Evolutionary conservation across 2,113 vertebrate genomes (phyloP), one percentile per base, ranked within the genome.

Genomic region (Amphiprion ocellaris): DNA sequence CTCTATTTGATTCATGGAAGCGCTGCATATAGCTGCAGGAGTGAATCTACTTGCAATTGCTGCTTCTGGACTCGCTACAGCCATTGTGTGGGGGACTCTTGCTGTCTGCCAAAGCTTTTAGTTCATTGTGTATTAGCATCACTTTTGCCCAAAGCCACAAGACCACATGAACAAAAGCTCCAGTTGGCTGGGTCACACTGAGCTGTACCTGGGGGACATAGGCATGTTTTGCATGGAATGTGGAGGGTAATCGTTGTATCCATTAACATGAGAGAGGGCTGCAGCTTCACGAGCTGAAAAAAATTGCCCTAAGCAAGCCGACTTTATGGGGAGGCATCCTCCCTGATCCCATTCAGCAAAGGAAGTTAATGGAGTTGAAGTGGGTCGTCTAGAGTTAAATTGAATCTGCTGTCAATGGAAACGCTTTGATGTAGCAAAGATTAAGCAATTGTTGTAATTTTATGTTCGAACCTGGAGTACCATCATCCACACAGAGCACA

Each of bases 331-430:
- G 41, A 81, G 26, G 78, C 90, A 90, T 90, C 82, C 85, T 79
- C 60, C 83, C 88, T 28, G 69, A 78, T 86, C 77, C 79, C 71
- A 89, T 92, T 93, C 84, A 90, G 85, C 69, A 75, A 53, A 63
- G 81, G 67, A 89, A 83, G 83, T 90, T 91, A 92, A 92, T 93
- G 89, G 89, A 87, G 58, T 88, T 89, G 77, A 92, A 93, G 88
- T 90, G 89, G 88, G 91, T 90, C 69, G 52, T 89, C 85, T 82
- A 39, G 59, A 92, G 80, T 85, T 63, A 79, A 91, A 89, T 81
- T 77, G 74, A 90, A 87, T 83, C 74, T 62, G 73, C 72, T 81
- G 66, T 69, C 86, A 69, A 85, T 83, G 80, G 70, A 86, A 81
- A 77, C 39, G 84, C 85, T 90, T 88, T 87, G 89, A 90, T 90